Base-by-base conservation (phyloP, 1,140 invertebrate genomes). In the Acromyrmex charruanus region DNA sequence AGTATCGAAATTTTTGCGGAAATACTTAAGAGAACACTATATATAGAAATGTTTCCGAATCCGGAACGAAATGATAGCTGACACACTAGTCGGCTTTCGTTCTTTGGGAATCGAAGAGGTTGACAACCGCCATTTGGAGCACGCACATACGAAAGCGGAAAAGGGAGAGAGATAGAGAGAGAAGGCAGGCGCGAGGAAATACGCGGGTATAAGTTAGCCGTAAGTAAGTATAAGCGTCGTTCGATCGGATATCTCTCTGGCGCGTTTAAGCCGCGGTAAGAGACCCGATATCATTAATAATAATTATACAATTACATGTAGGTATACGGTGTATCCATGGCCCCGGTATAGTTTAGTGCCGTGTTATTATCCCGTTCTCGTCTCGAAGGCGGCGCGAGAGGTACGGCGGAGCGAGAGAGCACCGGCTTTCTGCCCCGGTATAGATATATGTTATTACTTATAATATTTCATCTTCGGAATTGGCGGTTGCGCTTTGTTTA, bases 291-390 rank as follows among this genome's bases (percentile, higher is more conserved):
- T 95, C 95, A 95, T 95, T 95, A 95, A 95, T 95, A 95, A 95
- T 95, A 95, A 95, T 95, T 95, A 95, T 95, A 95, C 94, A 95
- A 95, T 95, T 95, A 95, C 94, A 95, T 94, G 93, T 95, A 94
- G 94, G 94, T 94, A 69, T 69, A 95, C 91, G 88, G 92, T 93
- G 94, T 94, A 51, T 51, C 21, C 93, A 92, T 14, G 92, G 21
- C 49, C 65, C 39, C 71, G 69, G 93, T 94, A 94, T 95, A 95
- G 95, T 95, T 95, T 95, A 95, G 94, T 94, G 94, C 93, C 93
- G 89, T 95, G 94, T 95, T 95, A 95, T 95, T 95, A 95, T 95
- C 95, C 91, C 93, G 93, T 92, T 94, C 91, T 91, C 85, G 75
- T 87, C 91, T 84, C 69, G 80, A 74, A 59, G 80, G 80, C 80